Evolutionary conservation across 2,113 vertebrate species (phyloP).

Genomic region (Dicrurus megarhynchus): DNA sequence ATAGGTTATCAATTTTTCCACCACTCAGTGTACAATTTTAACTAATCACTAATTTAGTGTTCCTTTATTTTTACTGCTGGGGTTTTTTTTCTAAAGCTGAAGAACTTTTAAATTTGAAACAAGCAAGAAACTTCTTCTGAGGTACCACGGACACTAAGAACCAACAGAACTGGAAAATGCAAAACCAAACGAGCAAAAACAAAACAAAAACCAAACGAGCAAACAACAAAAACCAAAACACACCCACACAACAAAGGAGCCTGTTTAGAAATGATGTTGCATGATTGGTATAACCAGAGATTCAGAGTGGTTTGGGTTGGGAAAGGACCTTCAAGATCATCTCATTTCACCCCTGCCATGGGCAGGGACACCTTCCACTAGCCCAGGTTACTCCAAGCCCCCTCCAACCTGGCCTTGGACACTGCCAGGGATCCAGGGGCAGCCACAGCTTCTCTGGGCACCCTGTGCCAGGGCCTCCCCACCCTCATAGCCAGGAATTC

Average conservation of each 20-base stretch:
- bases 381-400: rapidly evolving
- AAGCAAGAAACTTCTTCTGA: background rate
- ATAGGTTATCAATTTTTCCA: background rate
- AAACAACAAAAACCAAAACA: background rate
- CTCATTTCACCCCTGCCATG: rapidly evolving
- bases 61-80: background rate
- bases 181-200: background rate
- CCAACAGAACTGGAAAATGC: background rate
- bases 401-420: rapidly evolving
- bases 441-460: background rate
- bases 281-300: background rate
- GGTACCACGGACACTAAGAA: background rate
- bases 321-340: background rate
- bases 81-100: background rate
- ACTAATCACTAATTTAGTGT: background rate
- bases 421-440: background rate
- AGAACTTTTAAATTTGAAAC: background rate
- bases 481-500: rapidly evolving
- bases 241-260: rapidly evolving
- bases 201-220: background rate
- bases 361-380: background rate
- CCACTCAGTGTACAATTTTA: background rate
- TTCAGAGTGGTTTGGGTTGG: background rate
- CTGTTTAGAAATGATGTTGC: background rate
- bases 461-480: rapidly evolving